Evolutionary conservation across 2,797 vertebrate genomes (phyloP).

Genomic region (Phrynocephalus forsythii): DNA sequence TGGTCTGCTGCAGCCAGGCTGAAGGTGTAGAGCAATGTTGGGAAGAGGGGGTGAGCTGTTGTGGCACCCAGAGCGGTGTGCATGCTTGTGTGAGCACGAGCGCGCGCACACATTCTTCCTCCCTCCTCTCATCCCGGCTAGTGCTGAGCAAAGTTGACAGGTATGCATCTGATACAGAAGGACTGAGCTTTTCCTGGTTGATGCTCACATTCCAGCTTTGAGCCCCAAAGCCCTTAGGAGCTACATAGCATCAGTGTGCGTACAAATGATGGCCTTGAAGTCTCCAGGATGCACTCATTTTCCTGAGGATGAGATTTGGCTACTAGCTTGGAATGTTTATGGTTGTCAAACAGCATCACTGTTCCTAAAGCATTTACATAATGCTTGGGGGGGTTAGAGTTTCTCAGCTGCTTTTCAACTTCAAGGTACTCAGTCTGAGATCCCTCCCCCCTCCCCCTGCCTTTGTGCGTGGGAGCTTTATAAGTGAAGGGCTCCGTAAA

Average conservation of each 20-base stretch:
- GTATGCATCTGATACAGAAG: not conserved
- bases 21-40: no score
- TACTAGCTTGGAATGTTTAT: not conserved
- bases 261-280: conserved; percentile 20
- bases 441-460: not conserved
- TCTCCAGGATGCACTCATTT: not conserved
- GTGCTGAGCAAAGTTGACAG: no score
- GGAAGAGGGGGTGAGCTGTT: no score
- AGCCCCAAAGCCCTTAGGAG: not conserved
- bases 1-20: no score
- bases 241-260: not conserved
- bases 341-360: conserved; percentile 24
- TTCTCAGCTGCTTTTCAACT: not conserved
- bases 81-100: no score
- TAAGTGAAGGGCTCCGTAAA: not conserved
- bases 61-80: no score
- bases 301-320: not conserved
- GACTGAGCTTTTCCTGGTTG: not conserved
- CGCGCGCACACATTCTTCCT: no score
- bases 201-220: not conserved
- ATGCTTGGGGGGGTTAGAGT: not conserved
- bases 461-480: not conserved
- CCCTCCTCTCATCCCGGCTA: no score
- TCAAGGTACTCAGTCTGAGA: not conserved
- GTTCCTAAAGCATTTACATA: not conserved